Evolutionary conservation across 2,797 vertebrate species (phyloP).

Genomic region (Rhinella marina): DNA sequence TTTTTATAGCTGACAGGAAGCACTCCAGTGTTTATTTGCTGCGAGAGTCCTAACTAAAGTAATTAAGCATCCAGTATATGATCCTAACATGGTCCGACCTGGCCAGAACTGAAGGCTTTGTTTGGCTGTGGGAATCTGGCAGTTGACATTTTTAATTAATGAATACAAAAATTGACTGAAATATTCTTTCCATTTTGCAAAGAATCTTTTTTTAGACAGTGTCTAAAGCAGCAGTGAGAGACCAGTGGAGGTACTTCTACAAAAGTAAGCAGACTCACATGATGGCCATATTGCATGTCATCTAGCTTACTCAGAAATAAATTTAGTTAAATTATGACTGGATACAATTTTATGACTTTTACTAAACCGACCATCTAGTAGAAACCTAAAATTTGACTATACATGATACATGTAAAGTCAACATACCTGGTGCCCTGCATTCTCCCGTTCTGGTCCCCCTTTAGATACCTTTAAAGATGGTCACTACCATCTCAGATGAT

Average conservation of each 20-base stretch:
- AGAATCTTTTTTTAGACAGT: not conserved
- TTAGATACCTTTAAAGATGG: no score
- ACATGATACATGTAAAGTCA: no score
- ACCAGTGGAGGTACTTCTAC: not conserved
- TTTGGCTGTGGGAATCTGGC: conserved; percentile 42
- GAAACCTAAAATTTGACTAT: no score
- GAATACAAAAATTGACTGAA: not conserved
- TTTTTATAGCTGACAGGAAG: conserved; percentile 12
- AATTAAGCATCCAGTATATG: not conserved
- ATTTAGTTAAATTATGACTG: not conserved
- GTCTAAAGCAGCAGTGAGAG: not conserved
- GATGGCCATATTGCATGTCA: no score
- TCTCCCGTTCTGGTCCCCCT: no score
- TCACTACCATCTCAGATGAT: no score
- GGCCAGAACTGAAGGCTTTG: conserved; percentile 13
- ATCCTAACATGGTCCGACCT: not conserved
- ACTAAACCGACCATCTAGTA: not conserved
- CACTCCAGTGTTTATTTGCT: conserved; percentile 1
- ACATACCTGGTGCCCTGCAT: no score
- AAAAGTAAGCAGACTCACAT: not conserved
- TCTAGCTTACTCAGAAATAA: not conserved
- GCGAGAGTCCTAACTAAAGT: conserved; percentile 13
- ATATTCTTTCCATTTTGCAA: not conserved
- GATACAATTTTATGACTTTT: not conserved
- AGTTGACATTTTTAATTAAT: conserved; percentile 38